Evolutionary conservation across 2,888 invertebrate genomes (phyloP).

Genomic region (Pyrrhia umbra): DNA sequence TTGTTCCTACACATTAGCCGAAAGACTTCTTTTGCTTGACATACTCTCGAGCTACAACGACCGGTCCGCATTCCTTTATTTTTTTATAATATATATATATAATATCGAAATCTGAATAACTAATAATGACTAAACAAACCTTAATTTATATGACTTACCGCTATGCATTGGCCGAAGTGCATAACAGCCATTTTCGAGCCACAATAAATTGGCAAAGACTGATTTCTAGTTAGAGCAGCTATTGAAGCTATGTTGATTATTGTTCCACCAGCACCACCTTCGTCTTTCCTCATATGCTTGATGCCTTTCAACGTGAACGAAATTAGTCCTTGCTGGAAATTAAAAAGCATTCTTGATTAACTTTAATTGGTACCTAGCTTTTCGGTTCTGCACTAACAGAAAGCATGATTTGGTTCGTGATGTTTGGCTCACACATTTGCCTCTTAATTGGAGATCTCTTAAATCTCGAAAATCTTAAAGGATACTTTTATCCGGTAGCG

Average conservation of each 20-base stretch:
- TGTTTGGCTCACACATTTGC: no score
- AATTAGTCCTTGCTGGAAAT: conserved; percentile 81
- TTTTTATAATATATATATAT: not conserved
- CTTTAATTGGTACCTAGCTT: no score
- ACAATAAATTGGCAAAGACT: conserved; percentile 66
- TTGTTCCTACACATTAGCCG: no score
- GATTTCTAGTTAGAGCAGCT: conserved; percentile 57
- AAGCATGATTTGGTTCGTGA: no score
- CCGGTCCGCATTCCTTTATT: no score
- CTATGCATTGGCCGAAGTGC: conserved; percentile 36
- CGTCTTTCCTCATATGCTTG: conserved; percentile 71
- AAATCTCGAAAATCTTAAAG: no score
- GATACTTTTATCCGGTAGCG: no score
- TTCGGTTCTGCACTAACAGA: no score
- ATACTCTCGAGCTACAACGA: no score
- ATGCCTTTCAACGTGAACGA: conserved; percentile 78
- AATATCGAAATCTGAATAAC: no score
- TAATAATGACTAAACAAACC: not conserved
- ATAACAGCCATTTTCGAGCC: conserved; percentile 66
- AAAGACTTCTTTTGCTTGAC: no score
- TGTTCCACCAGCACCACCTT: conserved; percentile 72
- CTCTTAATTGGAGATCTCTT: no score
- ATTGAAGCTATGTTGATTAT: conserved; percentile 73
- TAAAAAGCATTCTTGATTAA: not conserved
- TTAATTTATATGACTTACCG: conserved; percentile 26